Conservation (phyloP, 2,113 vertebrate genomes). For the Geothlypis trichas region DNA sequence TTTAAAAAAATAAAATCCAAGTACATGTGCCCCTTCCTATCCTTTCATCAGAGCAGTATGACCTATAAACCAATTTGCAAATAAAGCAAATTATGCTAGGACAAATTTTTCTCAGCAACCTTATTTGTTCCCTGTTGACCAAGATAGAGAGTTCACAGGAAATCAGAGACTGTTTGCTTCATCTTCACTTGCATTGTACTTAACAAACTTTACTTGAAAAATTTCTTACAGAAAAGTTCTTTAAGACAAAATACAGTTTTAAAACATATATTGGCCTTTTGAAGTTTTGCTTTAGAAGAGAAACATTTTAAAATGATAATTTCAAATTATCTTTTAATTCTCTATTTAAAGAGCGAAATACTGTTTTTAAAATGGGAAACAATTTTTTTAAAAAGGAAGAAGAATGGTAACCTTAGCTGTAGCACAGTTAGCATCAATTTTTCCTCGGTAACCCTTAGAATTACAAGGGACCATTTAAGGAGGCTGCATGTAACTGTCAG, state of each 20-base stretch:
- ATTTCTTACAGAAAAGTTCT: not conserved
- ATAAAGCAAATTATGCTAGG: not conserved
- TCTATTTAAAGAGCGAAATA: not conserved
- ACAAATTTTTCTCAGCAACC: not conserved
- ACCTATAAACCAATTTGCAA: not conserved
- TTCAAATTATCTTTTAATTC: not conserved
- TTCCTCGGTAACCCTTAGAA: conserved; percentile 1
- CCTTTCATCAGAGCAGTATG: not conserved
- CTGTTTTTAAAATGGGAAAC: not conserved
- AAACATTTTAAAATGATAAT: not conserved
- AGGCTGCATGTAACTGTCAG: not conserved
- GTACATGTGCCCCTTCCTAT: not conserved
- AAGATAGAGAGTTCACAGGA: not conserved
- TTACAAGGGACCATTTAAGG: not conserved
- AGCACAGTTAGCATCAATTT: not conserved
- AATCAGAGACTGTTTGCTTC: not conserved
- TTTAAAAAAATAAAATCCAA: not conserved
- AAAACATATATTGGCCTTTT: not conserved
- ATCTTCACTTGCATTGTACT: not conserved
- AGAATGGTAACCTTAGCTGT: not conserved
- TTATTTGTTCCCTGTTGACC: not conserved
- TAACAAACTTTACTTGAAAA: not conserved
- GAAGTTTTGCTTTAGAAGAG: not conserved
- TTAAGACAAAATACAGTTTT: not conserved
- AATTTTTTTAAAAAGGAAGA: not conserved